Conservation (phyloP, 2,888 invertebrate species). For the Cataglyphis altisquamis region DNA sequence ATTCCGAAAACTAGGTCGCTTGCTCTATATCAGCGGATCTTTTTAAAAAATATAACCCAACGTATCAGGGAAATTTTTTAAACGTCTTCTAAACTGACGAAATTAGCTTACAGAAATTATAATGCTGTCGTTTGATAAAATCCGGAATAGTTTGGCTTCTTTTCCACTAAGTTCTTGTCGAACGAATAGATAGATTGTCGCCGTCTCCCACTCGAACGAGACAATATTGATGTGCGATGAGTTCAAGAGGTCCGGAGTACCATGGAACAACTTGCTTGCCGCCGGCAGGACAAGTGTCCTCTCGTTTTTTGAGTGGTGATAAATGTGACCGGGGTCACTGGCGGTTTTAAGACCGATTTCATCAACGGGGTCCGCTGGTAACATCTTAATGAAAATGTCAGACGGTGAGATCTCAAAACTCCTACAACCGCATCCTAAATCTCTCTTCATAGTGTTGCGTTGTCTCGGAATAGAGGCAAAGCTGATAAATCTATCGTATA, state of each 20-base stretch:
- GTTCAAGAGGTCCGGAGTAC: conserved; percentile 73
- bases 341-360: conserved; percentile 66
- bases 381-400: conserved; percentile 38
- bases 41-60: not conserved
- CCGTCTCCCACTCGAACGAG: conserved; percentile 70
- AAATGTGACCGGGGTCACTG: conserved; percentile 72
- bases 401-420: conserved; percentile 13
- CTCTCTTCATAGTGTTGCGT: not conserved
- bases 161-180: conserved; percentile 64
- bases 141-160: conserved; percentile 46
- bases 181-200: conserved; percentile 64
- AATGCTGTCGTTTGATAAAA: conserved; percentile 44
- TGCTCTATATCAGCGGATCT: not conserved
- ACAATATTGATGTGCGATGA: conserved; percentile 77
- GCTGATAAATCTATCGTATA: conserved; percentile 37
- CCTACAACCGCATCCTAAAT: conserved; percentile 21
- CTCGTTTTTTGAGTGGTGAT: conserved; percentile 69
- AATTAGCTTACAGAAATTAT: conserved; percentile 34
- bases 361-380: conserved; percentile 60
- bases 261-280: conserved; percentile 72
- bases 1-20: not conserved
- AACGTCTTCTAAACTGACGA: conserved; percentile 10
- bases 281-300: conserved; percentile 70
- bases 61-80: conserved; percentile 3
- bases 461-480: conserved; percentile 4